Percentiles rank a stretch among this genome's conserved stretches.
These are phyloP conservation scores for Zingel zingel DNA, from an alignment of 2,113 vertebrate species.

Conservation along the genomic window DNA sequence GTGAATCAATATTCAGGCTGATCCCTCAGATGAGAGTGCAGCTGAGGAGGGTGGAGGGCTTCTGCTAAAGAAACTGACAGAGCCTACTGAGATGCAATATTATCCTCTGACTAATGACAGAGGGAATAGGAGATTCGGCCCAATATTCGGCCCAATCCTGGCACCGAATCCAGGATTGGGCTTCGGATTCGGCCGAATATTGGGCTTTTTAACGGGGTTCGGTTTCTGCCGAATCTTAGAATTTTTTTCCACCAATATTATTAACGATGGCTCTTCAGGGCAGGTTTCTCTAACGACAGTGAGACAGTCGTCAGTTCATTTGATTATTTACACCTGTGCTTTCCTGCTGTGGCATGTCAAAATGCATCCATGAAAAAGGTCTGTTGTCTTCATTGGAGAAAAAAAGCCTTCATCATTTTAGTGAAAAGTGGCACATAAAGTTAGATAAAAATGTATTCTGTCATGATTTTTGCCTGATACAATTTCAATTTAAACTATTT, in stretches of 20 bases:
- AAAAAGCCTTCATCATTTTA: neutral
- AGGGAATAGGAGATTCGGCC: conserved; percentile 7
- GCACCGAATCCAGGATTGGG: no score
- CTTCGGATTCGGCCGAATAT: no score
- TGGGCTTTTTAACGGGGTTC: no score
- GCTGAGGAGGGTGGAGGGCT: conserved; percentile 42
- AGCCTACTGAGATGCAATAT: conserved; percentile 37
- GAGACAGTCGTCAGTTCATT: neutral
- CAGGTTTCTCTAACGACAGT: neutral
- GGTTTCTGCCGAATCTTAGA: no score
- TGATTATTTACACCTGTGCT: neutral
- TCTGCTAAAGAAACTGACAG: conserved; percentile 50
- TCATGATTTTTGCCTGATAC: neutral
- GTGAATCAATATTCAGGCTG: conserved; percentile 56
- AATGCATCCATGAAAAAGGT: neutral
- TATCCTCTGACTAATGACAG: conserved; percentile 46
- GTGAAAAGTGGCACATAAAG: neutral
- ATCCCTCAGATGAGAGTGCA: conserved; percentile 56
- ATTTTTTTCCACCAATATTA: no score
- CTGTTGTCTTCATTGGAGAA: neutral
- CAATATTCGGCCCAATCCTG: no score
- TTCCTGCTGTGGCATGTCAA: neutral
- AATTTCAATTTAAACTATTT: neutral
- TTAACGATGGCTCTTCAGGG: neutral
- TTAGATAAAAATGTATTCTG: neutral